A percentile compares a stretch with the other conserved stretches of the same genome.
Conservation (phyloP, 2,888 invertebrate genomes). For the Antheraea assamensis region DNA sequence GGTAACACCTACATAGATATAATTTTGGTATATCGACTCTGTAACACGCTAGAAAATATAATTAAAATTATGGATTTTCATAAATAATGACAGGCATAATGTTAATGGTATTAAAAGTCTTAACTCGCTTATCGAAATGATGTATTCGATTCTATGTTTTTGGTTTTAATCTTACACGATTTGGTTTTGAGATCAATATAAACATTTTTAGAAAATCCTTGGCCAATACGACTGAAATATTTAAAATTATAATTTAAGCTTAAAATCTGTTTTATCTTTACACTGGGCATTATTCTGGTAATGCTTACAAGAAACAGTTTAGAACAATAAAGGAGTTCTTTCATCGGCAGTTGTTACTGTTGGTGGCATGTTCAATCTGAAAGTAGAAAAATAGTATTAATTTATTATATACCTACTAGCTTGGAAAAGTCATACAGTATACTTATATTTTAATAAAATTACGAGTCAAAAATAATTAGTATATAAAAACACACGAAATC, state of each 20-base stretch:
- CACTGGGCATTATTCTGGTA: background rate
- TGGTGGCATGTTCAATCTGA: background rate
- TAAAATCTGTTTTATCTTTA: background rate
- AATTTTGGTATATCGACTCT: background rate
- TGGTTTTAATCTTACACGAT: background rate
- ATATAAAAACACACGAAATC: too few relatives aligned
- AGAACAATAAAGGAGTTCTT: constrained; percentile 42
- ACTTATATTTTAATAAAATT: too few relatives aligned
- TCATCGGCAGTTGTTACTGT: constrained; percentile 30
- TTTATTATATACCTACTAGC: background rate
- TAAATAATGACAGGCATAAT: background rate
- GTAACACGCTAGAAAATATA: background rate
- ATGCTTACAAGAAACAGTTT: constrained; percentile 21
- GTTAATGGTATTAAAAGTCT: background rate
- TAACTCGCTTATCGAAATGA: background rate
- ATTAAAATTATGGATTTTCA: background rate
- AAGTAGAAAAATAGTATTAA: background rate
- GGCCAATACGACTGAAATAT: background rate
- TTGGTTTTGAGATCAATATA: constrained; percentile 2
- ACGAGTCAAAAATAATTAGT: too few relatives aligned
- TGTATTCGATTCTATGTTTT: background rate
- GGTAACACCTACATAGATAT: background rate
- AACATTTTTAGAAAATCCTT: background rate
- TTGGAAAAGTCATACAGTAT: background rate
- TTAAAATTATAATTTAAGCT: background rate